Evolutionary conservation across 1,140 invertebrate genomes (phyloP), one percentile per base, ranked within the genome.

Genomic region (Acromyrmex echinatior): DNA sequence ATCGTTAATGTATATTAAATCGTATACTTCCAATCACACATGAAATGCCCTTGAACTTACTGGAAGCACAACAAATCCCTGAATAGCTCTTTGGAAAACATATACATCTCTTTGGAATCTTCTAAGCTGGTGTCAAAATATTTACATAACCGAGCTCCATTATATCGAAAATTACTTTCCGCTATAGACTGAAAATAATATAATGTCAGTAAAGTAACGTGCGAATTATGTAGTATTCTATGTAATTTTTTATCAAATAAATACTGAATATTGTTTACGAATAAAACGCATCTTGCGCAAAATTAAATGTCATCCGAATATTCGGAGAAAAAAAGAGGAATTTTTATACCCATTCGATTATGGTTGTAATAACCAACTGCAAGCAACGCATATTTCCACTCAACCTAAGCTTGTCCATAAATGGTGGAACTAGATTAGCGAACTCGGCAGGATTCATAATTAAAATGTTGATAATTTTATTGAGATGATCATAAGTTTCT

Each of bases 131-230:
- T 71, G n/a, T 96, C 96, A 45, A 97, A 95, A 95, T 96, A 96
- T 56, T 96, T 96, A 91, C 96, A 97, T 10, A 97, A 93, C 10
- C 97, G 95, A 28, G 96, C 96, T 56, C 96, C 97, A 89, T 96
- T 97, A 93, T 97, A 97, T 86, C 97, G 96, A 92, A 97, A 97
- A 92, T 97, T 97, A 5, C 96, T 94, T 93, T 97, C 96, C n/a
- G 90, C 95, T 87, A 97, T 96, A 49, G 96, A 97, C 96, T 97
- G 87, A 58, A 94, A 94, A 87, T 31, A 3, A 51, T 70, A 25
- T 51, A 51, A 70, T 49, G 68, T 28, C 14, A 63, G 86, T 84
- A 49, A 74, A 53, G 68, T 76, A 74, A 31, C 14, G 80, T 35
- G 7, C 82, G 56, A 76, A 66, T 0, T 35, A 10, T 66, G 6